phyloP scores from a whole-genome alignment of 2,113 vertebrate genomes.

The Phocoena phocoena region DNA sequence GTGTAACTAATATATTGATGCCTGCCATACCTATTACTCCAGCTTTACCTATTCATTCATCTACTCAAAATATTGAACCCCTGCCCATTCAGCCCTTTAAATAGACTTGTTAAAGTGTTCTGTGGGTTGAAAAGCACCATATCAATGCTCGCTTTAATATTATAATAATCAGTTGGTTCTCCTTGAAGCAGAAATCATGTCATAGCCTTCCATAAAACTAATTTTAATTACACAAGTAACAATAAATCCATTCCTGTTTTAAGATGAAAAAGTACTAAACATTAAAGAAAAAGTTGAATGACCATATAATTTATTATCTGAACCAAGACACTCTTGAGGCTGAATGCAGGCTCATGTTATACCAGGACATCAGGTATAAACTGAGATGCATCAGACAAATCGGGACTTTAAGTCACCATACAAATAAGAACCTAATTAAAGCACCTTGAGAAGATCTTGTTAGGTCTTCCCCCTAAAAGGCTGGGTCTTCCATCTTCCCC shows the following conservation, averaged over 20 bases:
- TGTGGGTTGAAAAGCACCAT: background rate
- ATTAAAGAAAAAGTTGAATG: background rate
- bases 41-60: background rate
- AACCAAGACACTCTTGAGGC: background rate
- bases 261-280: background rate
- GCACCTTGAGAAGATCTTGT: background rate
- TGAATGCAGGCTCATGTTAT: background rate
- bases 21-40: background rate
- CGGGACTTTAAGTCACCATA: background rate
- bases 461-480: background rate
- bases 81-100: background rate
- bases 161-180: background rate
- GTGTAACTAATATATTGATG: background rate
- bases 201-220: background rate
- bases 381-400: background rate
- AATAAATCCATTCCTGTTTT: conserved; percentile 16
- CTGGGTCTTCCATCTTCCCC: background rate
- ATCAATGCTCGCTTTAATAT: background rate
- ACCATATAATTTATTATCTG: background rate
- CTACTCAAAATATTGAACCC: background rate
- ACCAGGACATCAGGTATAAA: background rate
- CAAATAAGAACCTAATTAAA: background rate
- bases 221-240: background rate
- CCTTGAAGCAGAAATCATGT: background rate
- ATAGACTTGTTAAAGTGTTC: background rate